Evolutionary conservation across 2,113 vertebrate species (phyloP).

Genomic region (Echinops telfairi): DNA sequence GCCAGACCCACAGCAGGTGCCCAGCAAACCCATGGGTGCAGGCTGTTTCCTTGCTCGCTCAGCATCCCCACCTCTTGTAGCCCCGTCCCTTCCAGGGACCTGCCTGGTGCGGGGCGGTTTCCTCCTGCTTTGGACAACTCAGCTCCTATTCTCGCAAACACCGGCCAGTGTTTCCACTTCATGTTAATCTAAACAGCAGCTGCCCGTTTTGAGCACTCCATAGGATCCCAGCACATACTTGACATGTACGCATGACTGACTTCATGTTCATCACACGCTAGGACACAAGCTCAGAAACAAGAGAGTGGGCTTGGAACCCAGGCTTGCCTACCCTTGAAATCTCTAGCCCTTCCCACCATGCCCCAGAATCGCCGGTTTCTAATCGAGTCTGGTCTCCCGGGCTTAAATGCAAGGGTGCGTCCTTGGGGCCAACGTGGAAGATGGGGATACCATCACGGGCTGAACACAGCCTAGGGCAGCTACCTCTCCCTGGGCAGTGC

Average conservation of each 20-base stretch:
- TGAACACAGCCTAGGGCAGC: background rate
- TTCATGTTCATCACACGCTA: background rate
- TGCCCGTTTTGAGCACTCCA: constrained; percentile 47
- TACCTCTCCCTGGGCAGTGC: background rate
- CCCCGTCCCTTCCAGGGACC: background rate
- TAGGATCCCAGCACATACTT: constrained; percentile 12
- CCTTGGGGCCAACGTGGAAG: background rate
- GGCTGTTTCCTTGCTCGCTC: background rate
- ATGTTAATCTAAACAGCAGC: constrained; percentile 44
- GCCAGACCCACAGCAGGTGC: background rate
- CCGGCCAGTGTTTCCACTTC: constrained; percentile 37
- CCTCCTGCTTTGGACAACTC: background rate
- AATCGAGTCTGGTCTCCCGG: constrained; percentile 4
- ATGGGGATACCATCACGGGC: background rate
- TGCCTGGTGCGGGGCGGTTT: background rate
- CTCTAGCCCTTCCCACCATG: background rate
- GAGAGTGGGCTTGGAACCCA: constrained; percentile 3
- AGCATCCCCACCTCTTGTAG: background rate
- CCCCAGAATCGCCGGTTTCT: background rate
- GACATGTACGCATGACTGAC: background rate
- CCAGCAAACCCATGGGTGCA: background rate
- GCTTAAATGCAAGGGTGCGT: background rate
- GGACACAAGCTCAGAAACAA: background rate
- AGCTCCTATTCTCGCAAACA: background rate
- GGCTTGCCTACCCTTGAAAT: background rate